Conservation (phyloP, 2,888 invertebrate genomes). For the Drosophila paranaensis region DNA sequence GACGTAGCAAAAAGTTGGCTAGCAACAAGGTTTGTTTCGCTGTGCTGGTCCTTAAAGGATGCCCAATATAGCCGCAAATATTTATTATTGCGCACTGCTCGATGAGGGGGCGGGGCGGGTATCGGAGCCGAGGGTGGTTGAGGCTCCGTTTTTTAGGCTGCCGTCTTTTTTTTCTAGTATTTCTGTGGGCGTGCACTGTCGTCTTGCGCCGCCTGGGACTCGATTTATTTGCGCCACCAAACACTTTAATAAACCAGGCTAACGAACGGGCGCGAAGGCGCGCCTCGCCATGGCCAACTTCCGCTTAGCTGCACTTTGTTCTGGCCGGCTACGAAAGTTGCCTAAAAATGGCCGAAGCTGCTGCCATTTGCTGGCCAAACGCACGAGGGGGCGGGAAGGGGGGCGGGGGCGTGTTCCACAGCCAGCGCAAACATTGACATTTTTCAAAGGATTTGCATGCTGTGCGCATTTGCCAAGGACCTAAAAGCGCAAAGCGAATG, state of each 20-base stretch:
- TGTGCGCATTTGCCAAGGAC: constrained; percentile 43
- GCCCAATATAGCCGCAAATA: constrained; percentile 70
- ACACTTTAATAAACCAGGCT: constrained; percentile 67
- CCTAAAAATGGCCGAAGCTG: constrained; percentile 20
- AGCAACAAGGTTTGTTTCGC: constrained; percentile 18
- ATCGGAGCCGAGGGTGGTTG: background rate
- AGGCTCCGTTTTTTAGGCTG: constrained; percentile 8
- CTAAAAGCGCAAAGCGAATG: background rate
- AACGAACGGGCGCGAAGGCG: constrained; percentile 54
- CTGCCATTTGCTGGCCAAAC: constrained; percentile 38
- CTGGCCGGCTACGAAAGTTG: constrained; percentile 22
- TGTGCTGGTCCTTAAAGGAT: constrained; percentile 25
- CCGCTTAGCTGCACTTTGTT: constrained; percentile 59
- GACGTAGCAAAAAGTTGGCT: constrained; percentile 11
- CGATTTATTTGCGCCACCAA: constrained; percentile 51
- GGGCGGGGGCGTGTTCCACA: constrained; percentile 2
- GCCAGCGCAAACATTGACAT: constrained; percentile 69
- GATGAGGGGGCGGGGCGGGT: background rate
- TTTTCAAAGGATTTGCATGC: constrained; percentile 75
- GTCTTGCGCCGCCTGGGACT: constrained; percentile 29
- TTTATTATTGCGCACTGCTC: constrained; percentile 66
- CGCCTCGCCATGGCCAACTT: constrained; percentile 61
- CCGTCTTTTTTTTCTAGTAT: constrained; percentile 5
- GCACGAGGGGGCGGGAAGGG: no score
- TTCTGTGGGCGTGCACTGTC: constrained; percentile 15